Evolutionary conservation across 2,888 invertebrate species (phyloP).

Genomic region (Galerucella nymphaeae): DNA sequence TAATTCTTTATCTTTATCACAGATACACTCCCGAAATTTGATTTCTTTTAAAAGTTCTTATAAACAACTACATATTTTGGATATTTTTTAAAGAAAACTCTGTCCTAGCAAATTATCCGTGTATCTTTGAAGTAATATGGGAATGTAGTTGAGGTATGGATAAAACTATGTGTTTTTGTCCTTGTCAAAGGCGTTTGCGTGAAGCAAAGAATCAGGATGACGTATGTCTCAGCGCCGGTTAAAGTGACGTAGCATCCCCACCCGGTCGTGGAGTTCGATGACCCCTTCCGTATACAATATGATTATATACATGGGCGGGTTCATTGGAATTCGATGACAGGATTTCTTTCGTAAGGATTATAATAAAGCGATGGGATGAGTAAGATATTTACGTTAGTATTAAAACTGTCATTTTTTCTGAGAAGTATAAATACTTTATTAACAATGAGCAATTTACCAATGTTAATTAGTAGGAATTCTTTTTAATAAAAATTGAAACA

Average conservation of each 20-base stretch:
- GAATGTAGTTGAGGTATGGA: constrained; percentile 54
- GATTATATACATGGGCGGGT: constrained; percentile 52
- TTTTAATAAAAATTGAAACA: too few relatives aligned
- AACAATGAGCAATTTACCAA: neutral
- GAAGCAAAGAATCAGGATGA: constrained; percentile 33
- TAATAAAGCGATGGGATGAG: neutral
- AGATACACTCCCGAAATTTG: constrained; percentile 19
- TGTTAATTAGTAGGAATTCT: too few relatives aligned
- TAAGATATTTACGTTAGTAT: neutral
- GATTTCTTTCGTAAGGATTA: constrained; percentile 10
- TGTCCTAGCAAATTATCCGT: constrained; percentile 63
- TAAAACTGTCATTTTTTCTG: neutral
- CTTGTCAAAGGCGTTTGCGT: constrained; percentile 43
- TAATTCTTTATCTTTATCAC: neutral
- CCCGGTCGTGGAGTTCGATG: constrained; percentile 60
- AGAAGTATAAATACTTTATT: neutral
- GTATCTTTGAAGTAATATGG: constrained; percentile 63
- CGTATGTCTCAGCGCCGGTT: constrained; percentile 60
- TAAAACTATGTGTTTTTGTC: constrained; percentile 40
- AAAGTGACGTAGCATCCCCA: constrained; percentile 61
- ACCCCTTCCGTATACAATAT: constrained; percentile 59
- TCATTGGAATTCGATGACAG: constrained; percentile 28
- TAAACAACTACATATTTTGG: constrained; percentile 59
- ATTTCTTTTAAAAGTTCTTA: constrained; percentile 35
- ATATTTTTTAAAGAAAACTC: constrained; percentile 63